A percentile compares a stretch with the other conserved stretches of the same genome.
Evolutionary conservation across 2,797 vertebrate species (phyloP).

Genomic region (Tympanoctomys barrerae): DNA sequence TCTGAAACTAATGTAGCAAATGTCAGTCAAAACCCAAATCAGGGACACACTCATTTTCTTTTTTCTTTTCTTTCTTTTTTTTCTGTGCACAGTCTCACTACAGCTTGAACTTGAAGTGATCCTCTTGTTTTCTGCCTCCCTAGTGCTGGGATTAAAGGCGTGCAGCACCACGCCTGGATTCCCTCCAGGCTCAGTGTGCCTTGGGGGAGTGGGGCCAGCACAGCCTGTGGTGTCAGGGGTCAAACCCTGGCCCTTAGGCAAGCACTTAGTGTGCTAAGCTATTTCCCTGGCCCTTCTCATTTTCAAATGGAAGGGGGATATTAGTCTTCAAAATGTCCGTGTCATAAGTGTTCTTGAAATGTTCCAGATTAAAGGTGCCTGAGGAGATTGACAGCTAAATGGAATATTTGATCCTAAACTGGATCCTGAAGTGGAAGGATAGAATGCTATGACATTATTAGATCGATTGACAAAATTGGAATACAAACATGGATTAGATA

Average conservation of each 20-base stretch:
- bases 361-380: constrained; percentile 46
- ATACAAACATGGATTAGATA: constrained; percentile 34
- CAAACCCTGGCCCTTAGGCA: too few species aligned
- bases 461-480: not conserved
- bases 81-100: too few species aligned
- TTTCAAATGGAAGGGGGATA: not conserved
- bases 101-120: too few species aligned
- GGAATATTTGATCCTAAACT: constrained; percentile 33
- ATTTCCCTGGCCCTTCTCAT: not conserved
- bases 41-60: not conserved
- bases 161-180: too few species aligned
- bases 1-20: constrained; percentile 39
- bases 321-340: constrained; percentile 56
- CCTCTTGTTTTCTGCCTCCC: too few species aligned
- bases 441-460: constrained; percentile 53
- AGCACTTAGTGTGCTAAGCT: too few species aligned
- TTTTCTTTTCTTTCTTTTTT: too few species aligned
- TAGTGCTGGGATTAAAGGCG: too few species aligned
- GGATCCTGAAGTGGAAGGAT: constrained; percentile 21
- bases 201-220: too few species aligned
- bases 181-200: too few species aligned
- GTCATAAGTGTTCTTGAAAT: constrained; percentile 24
- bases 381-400: constrained; percentile 55
- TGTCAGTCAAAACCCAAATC: constrained; percentile 4
- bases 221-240: too few species aligned